Percentiles rank a stretch among this genome's conserved stretches.
These are phyloP conservation scores for Sisor rabdophorus DNA, from an alignment of 2,113 vertebrate species.

Conservation along the genomic window DNA sequence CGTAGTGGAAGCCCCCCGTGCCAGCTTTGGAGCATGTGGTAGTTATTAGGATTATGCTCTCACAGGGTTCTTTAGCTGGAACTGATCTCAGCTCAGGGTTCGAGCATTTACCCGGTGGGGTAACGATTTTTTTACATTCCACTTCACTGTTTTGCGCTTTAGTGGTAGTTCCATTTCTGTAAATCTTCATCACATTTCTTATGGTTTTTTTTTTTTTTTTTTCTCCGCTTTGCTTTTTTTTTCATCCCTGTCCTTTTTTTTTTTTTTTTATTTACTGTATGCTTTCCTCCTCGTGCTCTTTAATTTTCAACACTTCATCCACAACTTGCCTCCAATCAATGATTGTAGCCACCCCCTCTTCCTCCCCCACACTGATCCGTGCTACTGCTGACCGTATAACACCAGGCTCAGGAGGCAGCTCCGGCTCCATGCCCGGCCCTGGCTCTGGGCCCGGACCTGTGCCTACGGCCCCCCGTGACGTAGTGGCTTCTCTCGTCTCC, in stretches of 20 bases:
- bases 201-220: constrained; percentile 53
- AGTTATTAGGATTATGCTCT: constrained; percentile 25
- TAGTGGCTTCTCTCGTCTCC: constrained; percentile 95
- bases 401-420: constrained; percentile 79
- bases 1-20: constrained; percentile 41
- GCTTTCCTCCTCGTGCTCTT: constrained; percentile 37
- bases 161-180: constrained; percentile 71
- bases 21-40: constrained; percentile 40
- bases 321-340: constrained; percentile 66
- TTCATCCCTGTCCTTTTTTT: constrained; percentile 7
- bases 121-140: constrained; percentile 57
- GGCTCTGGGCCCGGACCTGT: constrained; percentile 71
- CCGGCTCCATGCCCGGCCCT: constrained; percentile 58
- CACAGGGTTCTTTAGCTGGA: neutral
- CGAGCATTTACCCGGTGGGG: neutral
- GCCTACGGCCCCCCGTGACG: constrained; percentile 88
- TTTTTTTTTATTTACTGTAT: constrained; percentile 45
- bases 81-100: neutral
- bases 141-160: constrained; percentile 59
- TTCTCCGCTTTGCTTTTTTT: constrained; percentile 9
- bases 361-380: constrained; percentile 98
- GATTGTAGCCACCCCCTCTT: constrained; percentile 92
- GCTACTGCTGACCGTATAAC: constrained; percentile 99
- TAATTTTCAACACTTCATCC: constrained; percentile 40
- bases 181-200: constrained; percentile 72